These are phyloP conservation scores for Amaurobius ferox DNA, from an alignment of 2,888 invertebrate species.

Conservation along the genomic window DNA sequence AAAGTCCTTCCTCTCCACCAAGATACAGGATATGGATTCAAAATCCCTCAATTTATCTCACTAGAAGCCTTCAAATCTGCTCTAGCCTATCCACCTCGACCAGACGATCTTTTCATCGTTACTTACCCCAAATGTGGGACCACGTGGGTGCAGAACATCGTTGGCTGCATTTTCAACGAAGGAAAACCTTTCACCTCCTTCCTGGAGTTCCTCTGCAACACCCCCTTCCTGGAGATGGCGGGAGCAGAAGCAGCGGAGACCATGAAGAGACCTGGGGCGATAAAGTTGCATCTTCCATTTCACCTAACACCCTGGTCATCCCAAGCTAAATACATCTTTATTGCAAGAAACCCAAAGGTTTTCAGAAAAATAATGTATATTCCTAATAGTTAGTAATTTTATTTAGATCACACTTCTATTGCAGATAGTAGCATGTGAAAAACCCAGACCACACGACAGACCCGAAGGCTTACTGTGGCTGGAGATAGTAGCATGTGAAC, in stretches of 20 bases:
- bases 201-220: slow-evolving; percentile 36
- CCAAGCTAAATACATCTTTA: slow-evolving; percentile 49
- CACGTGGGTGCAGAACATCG: slow-evolving; percentile 71
- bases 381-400: too few species aligned
- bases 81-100: slow-evolving; percentile 39
- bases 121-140: slow-evolving; percentile 70
- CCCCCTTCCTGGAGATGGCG: slow-evolving; percentile 62
- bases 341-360: slow-evolving; percentile 60
- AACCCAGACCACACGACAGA: too few species aligned
- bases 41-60: not conserved
- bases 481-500: too few species aligned
- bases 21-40: slow-evolving; percentile 37
- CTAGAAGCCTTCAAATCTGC: slow-evolving; percentile 33
- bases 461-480: too few species aligned
- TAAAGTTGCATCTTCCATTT: slow-evolving; percentile 65
- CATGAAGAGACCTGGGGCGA: slow-evolving; percentile 68
- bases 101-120: slow-evolving; percentile 66
- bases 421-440: too few species aligned
- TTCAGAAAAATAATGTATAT: too few species aligned
- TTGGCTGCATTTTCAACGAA: slow-evolving; percentile 38
- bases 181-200: slow-evolving; percentile 45
- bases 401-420: too few species aligned
- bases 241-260: slow-evolving; percentile 50
- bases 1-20: slow-evolving; percentile 35
- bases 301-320: slow-evolving; percentile 30